Evolutionary conservation across 2,113 vertebrate species (phyloP).

Genomic region (Solea senegalensis): DNA sequence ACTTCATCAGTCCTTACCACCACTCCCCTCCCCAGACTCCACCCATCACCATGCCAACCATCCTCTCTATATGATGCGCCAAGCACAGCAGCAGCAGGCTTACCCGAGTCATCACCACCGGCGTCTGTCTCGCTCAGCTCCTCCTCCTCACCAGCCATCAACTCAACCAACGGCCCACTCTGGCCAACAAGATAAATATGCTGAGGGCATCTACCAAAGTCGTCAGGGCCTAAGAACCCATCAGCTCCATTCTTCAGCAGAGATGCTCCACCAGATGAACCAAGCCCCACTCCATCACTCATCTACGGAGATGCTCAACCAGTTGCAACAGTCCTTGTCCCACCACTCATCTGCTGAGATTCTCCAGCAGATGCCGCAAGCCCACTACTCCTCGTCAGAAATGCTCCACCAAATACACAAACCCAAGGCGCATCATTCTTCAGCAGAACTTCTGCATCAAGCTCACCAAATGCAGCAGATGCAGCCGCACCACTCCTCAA

Average conservation of each 20-base stretch:
- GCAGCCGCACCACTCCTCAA: constrained; percentile 74
- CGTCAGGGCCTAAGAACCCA: constrained; percentile 60
- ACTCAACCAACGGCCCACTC: constrained; percentile 50
- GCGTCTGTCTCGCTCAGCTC: constrained; percentile 72
- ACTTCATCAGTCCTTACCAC: constrained; percentile 79
- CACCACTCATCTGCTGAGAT: constrained; percentile 68
- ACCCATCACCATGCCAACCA: constrained; percentile 60
- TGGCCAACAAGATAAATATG: constrained; percentile 56
- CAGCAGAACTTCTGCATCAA: constrained; percentile 70
- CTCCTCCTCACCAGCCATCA: constrained; percentile 63
- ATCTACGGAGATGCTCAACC: constrained; percentile 67
- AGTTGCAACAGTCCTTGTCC: constrained; percentile 61
- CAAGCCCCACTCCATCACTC: constrained; percentile 62
- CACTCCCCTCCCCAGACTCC: constrained; percentile 73
- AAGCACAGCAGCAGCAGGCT: constrained; percentile 65
- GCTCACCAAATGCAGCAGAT: constrained; percentile 62
- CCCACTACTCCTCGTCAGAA: constrained; percentile 66
- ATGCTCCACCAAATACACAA: constrained; percentile 72
- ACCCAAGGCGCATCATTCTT: constrained; percentile 66
- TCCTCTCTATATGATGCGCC: constrained; percentile 72
- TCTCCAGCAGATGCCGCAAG: constrained; percentile 70
- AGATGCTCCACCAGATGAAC: constrained; percentile 68
- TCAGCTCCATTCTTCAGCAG: constrained; percentile 66
- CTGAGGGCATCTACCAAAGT: constrained; percentile 74
- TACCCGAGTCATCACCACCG: constrained; percentile 62